These are phyloP conservation scores for Tokudaia tokunoshimensis DNA, from an alignment of 2,797 vertebrate genomes.

Conservation along the genomic window DNA sequence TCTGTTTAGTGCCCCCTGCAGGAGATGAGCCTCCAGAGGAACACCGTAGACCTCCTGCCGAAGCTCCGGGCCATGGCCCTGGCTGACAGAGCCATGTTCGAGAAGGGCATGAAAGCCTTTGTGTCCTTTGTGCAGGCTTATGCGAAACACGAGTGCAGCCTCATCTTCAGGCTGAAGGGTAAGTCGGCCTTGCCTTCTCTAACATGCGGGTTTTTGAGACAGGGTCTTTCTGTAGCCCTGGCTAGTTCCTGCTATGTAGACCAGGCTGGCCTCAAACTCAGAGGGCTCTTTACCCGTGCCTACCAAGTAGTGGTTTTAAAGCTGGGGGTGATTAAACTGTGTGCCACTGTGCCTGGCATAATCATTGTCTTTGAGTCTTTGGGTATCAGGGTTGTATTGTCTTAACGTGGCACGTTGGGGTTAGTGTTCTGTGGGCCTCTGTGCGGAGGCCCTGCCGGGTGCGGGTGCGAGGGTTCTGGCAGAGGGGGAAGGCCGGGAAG, in stretches of 20 bases:
- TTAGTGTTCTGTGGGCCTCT: not conserved
- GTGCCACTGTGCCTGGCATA: not conserved
- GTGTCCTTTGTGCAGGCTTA: conserved; percentile 96
- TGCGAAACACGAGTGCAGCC: conserved; percentile 96
- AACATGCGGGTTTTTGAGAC: too few species aligned
- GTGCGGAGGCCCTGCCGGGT: too few species aligned
- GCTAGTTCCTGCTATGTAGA: not conserved
- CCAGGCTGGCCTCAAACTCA: not conserved
- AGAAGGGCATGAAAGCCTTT: conserved; percentile 95
- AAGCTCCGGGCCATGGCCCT: conserved; percentile 92
- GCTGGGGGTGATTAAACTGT: not conserved
- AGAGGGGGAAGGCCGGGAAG: too few species aligned
- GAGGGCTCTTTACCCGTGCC: not conserved
- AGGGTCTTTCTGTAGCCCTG: not conserved
- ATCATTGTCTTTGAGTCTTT: not conserved
- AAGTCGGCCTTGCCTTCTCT: not conserved
- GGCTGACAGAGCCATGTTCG: conserved; percentile 94
- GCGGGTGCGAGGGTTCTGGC: too few species aligned
- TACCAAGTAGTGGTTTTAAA: not conserved
- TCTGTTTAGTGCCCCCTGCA: conserved; percentile 94
- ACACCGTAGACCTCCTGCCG: conserved; percentile 92
- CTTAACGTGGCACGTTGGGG: not conserved
- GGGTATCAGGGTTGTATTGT: not conserved
- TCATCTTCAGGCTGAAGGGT: conserved; percentile 98
- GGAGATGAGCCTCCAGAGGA: conserved; percentile 88